Conservation (phyloP, 2,888 invertebrate species). For the Apocheima hispidaria region DNA sequence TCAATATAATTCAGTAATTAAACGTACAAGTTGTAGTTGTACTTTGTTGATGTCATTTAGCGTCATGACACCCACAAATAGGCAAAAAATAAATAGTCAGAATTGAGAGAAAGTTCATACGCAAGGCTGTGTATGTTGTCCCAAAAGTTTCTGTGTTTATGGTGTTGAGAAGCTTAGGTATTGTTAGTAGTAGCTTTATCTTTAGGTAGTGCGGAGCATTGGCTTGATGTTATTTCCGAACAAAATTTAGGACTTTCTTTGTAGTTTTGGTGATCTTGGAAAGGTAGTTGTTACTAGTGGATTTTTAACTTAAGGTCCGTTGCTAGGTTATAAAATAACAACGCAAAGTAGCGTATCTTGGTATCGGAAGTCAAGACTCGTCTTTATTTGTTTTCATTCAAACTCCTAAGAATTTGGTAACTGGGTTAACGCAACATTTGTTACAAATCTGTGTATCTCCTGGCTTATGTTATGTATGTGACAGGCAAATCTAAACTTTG, state of each 20-base stretch:
- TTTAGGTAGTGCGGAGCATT: neutral
- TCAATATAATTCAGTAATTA: conserved; percentile 11
- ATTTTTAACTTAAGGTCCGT: neutral
- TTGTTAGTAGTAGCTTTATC: conserved; percentile 7
- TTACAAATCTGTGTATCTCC: too few species aligned
- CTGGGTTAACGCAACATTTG: too few species aligned
- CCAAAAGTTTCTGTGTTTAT: conserved; percentile 8
- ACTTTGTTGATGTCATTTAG: conserved; percentile 27
- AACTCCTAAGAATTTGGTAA: too few species aligned
- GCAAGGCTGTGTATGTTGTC: neutral
- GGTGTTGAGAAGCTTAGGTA: neutral
- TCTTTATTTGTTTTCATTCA: too few species aligned
- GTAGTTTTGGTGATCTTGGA: neutral
- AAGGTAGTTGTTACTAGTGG: neutral
- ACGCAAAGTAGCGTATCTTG: neutral
- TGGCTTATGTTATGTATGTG: too few species aligned
- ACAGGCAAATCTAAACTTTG: too few species aligned
- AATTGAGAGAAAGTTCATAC: conserved; percentile 11
- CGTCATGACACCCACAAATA: conserved; percentile 21
- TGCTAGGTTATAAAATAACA: neutral
- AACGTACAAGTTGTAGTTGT: conserved; percentile 16
- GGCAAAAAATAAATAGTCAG: conserved; percentile 22
- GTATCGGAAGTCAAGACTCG: too few species aligned
- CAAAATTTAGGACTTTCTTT: conserved; percentile 1
- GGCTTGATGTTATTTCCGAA: neutral